A percentile compares a stretch with the other conserved stretches of the same genome.
phyloP scores from a whole-genome alignment of 2,797 vertebrate species.

The Astyanax mexicanus region DNA sequence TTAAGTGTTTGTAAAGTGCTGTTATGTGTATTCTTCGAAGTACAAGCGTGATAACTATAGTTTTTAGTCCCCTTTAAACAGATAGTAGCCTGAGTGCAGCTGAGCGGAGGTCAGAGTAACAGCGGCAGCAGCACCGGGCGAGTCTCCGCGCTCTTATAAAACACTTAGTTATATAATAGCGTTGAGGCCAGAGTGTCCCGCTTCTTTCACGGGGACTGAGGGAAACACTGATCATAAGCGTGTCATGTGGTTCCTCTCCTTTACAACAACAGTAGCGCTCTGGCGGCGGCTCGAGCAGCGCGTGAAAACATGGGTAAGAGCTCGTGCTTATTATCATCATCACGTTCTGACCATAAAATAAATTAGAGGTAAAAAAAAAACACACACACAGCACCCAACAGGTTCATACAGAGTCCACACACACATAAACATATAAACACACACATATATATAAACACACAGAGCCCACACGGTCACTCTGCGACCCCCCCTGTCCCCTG shows the following conservation, averaged over 20 bases:
- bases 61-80: too few species aligned
- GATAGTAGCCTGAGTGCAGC: neutral
- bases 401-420: slow-evolving; percentile 17
- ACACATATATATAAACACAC: too few species aligned
- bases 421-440: neutral
- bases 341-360: too few species aligned
- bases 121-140: neutral
- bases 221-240: slow-evolving; percentile 32
- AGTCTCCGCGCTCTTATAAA: slow-evolving; percentile 40
- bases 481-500: neutral
- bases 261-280: slow-evolving; percentile 15
- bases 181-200: slow-evolving; percentile 34
- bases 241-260: slow-evolving; percentile 19
- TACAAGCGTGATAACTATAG: too few species aligned
- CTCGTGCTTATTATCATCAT: too few species aligned
- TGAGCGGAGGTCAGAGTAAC: neutral
- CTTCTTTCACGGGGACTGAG: slow-evolving; percentile 33
- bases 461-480: neutral
- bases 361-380: too few species aligned
- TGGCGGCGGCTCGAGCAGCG: neutral
- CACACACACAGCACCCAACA: slow-evolving; percentile 19
- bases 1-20: too few species aligned
- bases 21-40: too few species aligned
- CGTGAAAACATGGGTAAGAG: neutral
- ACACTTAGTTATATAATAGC: slow-evolving; percentile 57